A percentile compares a stretch with the other conserved stretches of the same genome.
These are phyloP conservation scores for Nasonia longicornis DNA, from an alignment of 1,140 invertebrate genomes.

Conservation along the genomic window DNA sequence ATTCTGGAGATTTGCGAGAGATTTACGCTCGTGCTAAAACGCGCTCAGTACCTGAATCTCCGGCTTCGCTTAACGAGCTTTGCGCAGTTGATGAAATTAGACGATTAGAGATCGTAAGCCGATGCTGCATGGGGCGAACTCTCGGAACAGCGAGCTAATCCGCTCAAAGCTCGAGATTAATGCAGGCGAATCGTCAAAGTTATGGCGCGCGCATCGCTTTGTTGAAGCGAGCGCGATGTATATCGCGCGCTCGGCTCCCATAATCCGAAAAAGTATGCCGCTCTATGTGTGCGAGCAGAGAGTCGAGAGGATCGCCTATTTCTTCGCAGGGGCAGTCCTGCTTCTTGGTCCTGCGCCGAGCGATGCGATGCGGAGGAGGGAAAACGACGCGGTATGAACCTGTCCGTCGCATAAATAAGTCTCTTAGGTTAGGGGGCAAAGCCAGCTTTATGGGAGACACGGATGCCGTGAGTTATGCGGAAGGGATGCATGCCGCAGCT, in stretches of 20 bases:
- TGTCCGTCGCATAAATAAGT: constrained; percentile 63
- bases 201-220: background rate
- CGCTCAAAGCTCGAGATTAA: background rate
- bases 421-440: constrained; percentile 56
- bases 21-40: no score
- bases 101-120: background rate
- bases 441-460: constrained; percentile 56
- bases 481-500: constrained; percentile 52
- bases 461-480: constrained; percentile 63
- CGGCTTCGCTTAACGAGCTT: background rate
- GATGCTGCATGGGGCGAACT: background rate
- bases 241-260: background rate
- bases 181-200: background rate
- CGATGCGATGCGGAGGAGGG: background rate
- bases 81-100: background rate
- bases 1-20: background rate
- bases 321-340: background rate
- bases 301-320: background rate
- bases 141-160: background rate
- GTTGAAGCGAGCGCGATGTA: background rate
- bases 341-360: background rate
- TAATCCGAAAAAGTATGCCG: background rate
- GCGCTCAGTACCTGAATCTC: background rate
- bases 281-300: background rate
- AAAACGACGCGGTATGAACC: constrained; percentile 53